These are phyloP conservation scores for Andricus grossulariae DNA, from an alignment of 1,140 invertebrate genomes.

Conservation along the genomic window DNA sequence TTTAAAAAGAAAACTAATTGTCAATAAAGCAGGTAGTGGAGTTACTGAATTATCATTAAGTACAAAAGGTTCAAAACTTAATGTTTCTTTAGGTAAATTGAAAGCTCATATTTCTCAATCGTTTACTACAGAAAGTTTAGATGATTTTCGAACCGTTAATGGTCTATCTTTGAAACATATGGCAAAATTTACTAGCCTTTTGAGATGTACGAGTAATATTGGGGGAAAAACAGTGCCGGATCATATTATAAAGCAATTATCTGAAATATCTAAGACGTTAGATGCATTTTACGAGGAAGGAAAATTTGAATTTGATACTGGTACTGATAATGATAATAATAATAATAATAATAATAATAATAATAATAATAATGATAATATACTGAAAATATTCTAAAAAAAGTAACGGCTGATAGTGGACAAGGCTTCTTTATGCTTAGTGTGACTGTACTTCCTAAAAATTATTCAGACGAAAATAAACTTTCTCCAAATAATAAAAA, in stretches of 20 bases:
- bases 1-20: no score
- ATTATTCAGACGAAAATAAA: neutral
- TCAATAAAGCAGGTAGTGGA: no score
- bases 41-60: neutral
- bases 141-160: no score
- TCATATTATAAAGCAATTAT: no score
- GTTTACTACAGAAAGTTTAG: no score
- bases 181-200: no score
- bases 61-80: no score
- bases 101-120: neutral
- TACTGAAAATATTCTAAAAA: slow-evolving; percentile 13
- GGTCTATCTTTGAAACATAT: no score
- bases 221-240: neutral
- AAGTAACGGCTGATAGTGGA: slow-evolving; percentile 25
- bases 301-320: neutral
- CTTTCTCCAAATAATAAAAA: neutral
- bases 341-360: neutral
- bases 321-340: neutral
- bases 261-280: no score
- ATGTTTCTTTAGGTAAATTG: no score
- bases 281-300: no score
- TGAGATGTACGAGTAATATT: neutral
- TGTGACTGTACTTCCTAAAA: neutral
- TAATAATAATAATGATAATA: neutral
- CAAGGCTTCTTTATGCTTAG: slow-evolving; percentile 32